phyloP scores from a whole-genome alignment of 2,888 invertebrate genomes.

The Platycnemis pennipes region DNA sequence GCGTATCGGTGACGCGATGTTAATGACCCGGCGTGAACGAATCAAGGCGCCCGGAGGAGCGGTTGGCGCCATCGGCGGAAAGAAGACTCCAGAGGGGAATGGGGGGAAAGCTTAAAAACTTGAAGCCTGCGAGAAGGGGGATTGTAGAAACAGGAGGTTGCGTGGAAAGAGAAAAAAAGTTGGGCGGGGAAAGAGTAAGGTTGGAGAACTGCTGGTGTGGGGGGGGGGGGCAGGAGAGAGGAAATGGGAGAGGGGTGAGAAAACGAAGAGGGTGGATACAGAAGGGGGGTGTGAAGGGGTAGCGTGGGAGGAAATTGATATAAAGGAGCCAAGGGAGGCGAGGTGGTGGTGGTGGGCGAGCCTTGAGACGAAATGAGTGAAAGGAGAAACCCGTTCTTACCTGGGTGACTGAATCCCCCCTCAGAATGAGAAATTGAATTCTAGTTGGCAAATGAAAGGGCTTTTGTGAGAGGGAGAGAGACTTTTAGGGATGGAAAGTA shows the following conservation, averaged over 20 bases:
- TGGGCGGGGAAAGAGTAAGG: neutral
- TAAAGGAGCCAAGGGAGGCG: neutral
- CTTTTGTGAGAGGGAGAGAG: slow-evolving; percentile 28
- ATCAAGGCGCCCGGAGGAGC: neutral
- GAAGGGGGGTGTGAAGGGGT: neutral
- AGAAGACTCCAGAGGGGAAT: neutral
- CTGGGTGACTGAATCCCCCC: slow-evolving; percentile 47
- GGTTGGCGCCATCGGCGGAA: neutral
- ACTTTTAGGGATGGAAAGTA: neutral
- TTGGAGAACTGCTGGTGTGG: too few species aligned
- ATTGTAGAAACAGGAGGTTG: neutral
- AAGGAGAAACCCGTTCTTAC: slow-evolving; percentile 51
- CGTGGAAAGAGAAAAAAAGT: neutral
- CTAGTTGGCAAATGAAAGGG: slow-evolving; percentile 53
- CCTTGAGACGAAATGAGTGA: slow-evolving; percentile 39
- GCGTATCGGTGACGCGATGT: neutral
- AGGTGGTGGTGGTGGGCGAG: neutral
- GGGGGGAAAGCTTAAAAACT: neutral
- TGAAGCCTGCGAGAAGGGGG: neutral
- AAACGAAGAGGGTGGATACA: neutral
- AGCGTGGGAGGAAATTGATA: slow-evolving; percentile 10
- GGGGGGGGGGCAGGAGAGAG: neutral
- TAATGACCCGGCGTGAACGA: slow-evolving; percentile 38
- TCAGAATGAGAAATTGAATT: slow-evolving; percentile 53
- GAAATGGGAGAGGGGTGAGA: neutral